Evolutionary conservation across 2,888 invertebrate species (phyloP), one percentile per base, ranked within the genome.

Genomic region (Cosmopolites sordidus): DNA sequence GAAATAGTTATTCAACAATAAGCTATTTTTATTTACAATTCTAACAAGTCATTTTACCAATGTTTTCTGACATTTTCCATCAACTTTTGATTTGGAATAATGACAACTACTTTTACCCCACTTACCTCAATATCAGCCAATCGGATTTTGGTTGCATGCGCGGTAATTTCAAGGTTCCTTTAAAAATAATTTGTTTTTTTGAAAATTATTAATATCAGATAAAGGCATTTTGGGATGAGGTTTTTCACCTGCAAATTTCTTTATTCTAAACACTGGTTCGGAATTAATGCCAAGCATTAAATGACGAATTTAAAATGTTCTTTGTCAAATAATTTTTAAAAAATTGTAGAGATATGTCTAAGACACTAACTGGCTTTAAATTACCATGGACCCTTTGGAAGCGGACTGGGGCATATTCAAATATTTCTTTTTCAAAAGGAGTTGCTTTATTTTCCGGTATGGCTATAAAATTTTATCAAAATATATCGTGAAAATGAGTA

Each of bases 21-120:
- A 46, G 27, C 30, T 53, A 54, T 43, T 54, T 50, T 54, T 54
- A 54, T 54, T 54, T 46, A 43, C 40, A 54, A 45, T 40, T 43
- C 30, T 38, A 50, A 43, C 47, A 22, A 51, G 51, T 55, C 55
- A 55, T 55, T 45, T 51, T 27, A 30, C 12, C 33, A 33, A 33
- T 33, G 22, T 33, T 51, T 30, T 45, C 27, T 53, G 53, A 53
- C 41, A 45, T 40, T 51, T 45, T 37, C 29, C 15, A 22, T 16
- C 16, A 14, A 18, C 6, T 39, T 17, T 39, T 50, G 30, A 27
- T 11, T 6, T 29, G 40, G 40, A 45, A 33, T 38, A 44, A 45
- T 45, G 45, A 51, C 45, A 44, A 14, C 3, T 33, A 39, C 40
- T 40, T 22, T 45, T 51, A 40, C 18, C 43, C 33, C n/a, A 5